Conservation (phyloP, 2,113 vertebrate species). For the Eulacestoma nigropectus region DNA sequence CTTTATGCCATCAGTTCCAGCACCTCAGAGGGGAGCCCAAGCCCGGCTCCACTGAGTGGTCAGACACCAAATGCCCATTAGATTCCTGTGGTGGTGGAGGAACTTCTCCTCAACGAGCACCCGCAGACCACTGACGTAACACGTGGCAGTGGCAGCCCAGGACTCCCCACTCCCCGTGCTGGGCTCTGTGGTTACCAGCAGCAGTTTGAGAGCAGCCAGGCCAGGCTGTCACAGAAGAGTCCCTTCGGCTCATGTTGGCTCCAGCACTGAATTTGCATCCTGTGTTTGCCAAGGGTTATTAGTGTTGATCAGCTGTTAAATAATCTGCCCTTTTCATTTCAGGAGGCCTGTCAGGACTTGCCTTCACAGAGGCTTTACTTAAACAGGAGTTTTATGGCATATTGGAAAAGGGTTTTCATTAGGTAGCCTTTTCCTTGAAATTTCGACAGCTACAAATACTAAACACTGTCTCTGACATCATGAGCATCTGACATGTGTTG, state of each 20-base stretch:
- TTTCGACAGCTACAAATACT: slow-evolving; percentile 35
- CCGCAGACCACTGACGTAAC: background rate
- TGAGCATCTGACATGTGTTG: background rate
- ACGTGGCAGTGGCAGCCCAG: background rate
- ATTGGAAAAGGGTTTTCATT: slow-evolving; percentile 17
- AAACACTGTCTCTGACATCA: slow-evolving; percentile 5
- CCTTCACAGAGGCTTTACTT: background rate
- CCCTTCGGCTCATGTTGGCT: background rate
- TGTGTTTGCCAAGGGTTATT: slow-evolving; percentile 62
- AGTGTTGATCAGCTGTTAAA: slow-evolving; percentile 67
- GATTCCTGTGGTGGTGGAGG: background rate
- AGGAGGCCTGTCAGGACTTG: slow-evolving; percentile 51
- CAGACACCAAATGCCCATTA: background rate
- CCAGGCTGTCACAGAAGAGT: background rate
- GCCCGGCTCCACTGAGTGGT: background rate
- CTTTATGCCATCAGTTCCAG: background rate
- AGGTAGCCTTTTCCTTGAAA: slow-evolving; percentile 24
- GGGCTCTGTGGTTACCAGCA: background rate
- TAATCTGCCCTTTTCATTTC: slow-evolving; percentile 65
- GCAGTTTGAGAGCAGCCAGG: background rate
- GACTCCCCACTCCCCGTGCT: background rate
- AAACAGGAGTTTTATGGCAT: background rate
- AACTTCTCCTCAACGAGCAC: background rate
- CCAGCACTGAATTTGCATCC: slow-evolving; percentile 17
- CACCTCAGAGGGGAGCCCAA: background rate